phyloP scores from a whole-genome alignment of 2,888 invertebrate species.

The Aspidiotus destructor region DNA sequence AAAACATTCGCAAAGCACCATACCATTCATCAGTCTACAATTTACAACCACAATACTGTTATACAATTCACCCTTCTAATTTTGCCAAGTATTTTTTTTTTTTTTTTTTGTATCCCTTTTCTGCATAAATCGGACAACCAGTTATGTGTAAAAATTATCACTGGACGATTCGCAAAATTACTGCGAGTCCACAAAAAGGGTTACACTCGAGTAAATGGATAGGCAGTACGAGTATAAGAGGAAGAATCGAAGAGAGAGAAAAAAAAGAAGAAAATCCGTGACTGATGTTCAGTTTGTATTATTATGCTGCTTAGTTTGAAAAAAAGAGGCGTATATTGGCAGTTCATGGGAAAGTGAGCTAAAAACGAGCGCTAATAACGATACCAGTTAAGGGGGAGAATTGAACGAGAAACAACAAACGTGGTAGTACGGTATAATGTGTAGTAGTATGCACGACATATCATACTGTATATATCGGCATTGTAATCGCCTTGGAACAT shows the following conservation, averaged over 20 bases:
- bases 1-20: no score
- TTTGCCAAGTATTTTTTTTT: neutral
- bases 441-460: constrained; percentile 10
- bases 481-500: constrained; percentile 15
- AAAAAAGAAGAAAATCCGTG: constrained; percentile 7
- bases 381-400: constrained; percentile 14
- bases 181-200: neutral
- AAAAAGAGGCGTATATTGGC: constrained; percentile 23
- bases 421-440: constrained; percentile 21
- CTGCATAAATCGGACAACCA: neutral
- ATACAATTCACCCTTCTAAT: no score
- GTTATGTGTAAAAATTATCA: no score
- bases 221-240: neutral
- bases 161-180: neutral
- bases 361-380: constrained; percentile 18
- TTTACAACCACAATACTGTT: no score
- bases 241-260: no score
- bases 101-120: constrained; percentile 7
- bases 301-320: constrained; percentile 9
- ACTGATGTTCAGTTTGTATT: neutral
- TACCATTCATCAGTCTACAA: no score
- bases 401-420: constrained; percentile 21
- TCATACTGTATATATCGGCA: constrained; percentile 22
- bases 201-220: neutral
- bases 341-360: constrained; percentile 25